Evolutionary conservation across 2,797 vertebrate genomes (phyloP).

Genomic region (Falco rusticolus): DNA sequence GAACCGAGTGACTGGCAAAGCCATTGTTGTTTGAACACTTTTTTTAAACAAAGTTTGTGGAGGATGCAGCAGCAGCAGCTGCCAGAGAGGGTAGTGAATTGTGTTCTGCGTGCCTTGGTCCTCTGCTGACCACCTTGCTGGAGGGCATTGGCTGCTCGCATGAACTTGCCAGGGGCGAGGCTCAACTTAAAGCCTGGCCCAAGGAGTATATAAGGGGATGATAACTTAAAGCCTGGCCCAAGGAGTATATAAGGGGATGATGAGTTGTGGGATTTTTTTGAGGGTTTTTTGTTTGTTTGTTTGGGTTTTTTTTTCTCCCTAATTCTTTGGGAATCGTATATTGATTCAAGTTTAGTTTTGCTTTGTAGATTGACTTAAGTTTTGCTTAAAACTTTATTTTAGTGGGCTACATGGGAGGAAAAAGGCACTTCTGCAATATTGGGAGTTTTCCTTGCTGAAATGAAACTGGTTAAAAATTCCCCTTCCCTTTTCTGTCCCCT

Average conservation of each 20-base stretch:
- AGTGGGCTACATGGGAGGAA: neutral
- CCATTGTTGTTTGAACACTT: conserved; percentile 33
- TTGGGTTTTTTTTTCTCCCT: neutral
- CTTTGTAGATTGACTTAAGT: neutral
- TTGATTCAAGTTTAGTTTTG: neutral
- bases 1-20: neutral
- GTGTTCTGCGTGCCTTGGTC: neutral
- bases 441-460: neutral
- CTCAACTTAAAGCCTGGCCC: neutral
- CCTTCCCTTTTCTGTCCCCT: neutral
- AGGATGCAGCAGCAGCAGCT: conserved; percentile 16
- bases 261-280: neutral
- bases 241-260: neutral
- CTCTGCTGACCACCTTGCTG: neutral
- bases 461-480: neutral
- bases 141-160: neutral
- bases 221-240: neutral
- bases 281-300: neutral
- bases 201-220: neutral
- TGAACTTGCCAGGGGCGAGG: neutral
- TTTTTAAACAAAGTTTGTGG: conserved; percentile 45
- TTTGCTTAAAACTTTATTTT: neutral
- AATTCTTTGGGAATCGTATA: neutral
- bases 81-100: neutral
- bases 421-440: neutral